Evolutionary conservation across 2,888 invertebrate genomes (phyloP), one percentile per base, ranked within the genome.

Genomic region (Ypsolopha sequella): DNA sequence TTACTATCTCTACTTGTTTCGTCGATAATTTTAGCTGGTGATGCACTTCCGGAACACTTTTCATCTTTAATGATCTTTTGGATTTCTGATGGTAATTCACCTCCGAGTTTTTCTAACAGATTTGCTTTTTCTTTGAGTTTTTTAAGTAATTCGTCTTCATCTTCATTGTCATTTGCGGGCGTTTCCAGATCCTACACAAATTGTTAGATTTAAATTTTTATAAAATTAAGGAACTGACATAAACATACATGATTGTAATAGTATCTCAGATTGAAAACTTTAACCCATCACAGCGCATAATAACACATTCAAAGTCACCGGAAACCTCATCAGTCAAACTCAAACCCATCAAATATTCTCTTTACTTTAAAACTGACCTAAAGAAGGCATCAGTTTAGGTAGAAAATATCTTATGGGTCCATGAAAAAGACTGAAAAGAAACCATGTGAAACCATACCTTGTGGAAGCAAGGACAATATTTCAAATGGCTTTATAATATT

Each of bases 191-290:
- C 60, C 70, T 70, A 41, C 38, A 51, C 11, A 34, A 35, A 6
- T 13, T 1, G 13, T 9, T 43, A 6, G 36, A 8, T 48, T 46
- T 34, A 35, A 24, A 46, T 46, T 43, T 3, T 3, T 6, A 39
- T n/a, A n/a, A 39, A n/a, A 39, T 39, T n/a, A 11, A 39, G 9
- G n/a, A 39, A 39, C 39, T 39, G n/a, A 39, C 10, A 14, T 3
- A 41, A 6, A 39, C 10, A 14, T 3, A 41, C 11, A 14, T 14
- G 1, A 6, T 36, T 48, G n/a, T 8, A 46, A 44, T 49, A 39
- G 52, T 57, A 66, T 60, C 68, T 85, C 78, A 89, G 82, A 77
- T 89, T 88, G 77, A 82, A 82, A 79, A 84, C 86, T 84, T 88
- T 77, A 69, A 76, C 73, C 68, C 84, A 79, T 86, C 81, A 79